Evolutionary conservation across 2,797 vertebrate species (phyloP).

Genomic region (Meda fulgida): DNA sequence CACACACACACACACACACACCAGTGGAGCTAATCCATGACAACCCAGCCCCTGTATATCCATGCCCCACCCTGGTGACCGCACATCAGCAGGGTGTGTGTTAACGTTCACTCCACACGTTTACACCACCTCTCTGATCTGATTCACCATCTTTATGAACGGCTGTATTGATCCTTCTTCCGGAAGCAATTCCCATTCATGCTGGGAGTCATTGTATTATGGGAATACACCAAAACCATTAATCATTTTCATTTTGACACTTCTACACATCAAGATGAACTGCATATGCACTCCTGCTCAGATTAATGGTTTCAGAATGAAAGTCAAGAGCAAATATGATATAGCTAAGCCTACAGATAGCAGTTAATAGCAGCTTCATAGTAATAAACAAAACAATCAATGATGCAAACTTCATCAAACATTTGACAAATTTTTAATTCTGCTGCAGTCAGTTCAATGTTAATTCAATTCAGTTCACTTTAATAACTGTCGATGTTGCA

Average conservation of each 20-base stretch:
- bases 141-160: too few species aligned
- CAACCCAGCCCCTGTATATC: background rate
- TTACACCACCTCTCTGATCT: background rate
- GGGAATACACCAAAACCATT: background rate
- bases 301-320: background rate
- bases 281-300: background rate
- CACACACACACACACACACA: too few species aligned
- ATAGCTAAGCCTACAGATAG: too few species aligned
- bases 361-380: too few species aligned
- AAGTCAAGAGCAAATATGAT: background rate
- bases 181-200: background rate
- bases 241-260: background rate
- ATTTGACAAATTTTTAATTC: too few species aligned
- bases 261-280: background rate
- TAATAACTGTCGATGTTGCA: too few species aligned
- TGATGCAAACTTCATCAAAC: too few species aligned
- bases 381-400: too few species aligned
- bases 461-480: background rate
- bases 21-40: background rate
- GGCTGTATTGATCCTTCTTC: background rate
- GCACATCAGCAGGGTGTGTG: slow-evolving; percentile 18
- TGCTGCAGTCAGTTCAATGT: background rate
- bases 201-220: background rate
- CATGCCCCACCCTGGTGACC: slow-evolving; percentile 5
- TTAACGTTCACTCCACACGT: background rate